phyloP scores from a whole-genome alignment of 2,797 vertebrate species.

The Sebastes kiyomatsui region DNA sequence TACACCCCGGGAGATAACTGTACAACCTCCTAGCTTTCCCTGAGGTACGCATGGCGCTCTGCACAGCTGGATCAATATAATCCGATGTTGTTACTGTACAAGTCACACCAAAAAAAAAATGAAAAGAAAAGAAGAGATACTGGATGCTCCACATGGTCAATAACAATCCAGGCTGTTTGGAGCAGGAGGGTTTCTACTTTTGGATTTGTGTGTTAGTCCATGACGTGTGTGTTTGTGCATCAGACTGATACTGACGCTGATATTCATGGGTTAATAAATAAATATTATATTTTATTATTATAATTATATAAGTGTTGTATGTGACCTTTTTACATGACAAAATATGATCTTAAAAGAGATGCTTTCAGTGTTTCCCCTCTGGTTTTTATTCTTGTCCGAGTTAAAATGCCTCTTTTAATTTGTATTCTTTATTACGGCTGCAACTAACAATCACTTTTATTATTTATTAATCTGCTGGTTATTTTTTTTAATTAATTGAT shows the following conservation, averaged over 20 bases:
- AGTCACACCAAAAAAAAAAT: neutral
- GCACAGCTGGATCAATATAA: neutral
- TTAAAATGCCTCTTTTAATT: neutral
- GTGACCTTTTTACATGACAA: neutral
- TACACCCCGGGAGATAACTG: constrained; percentile 99
- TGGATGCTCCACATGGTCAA: neutral
- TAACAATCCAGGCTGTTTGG: constrained; percentile 23
- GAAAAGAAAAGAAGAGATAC: neutral
- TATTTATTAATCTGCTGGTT: neutral
- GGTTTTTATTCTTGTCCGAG: neutral
- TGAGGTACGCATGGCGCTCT: constrained; percentile 84
- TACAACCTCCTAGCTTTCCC: constrained; percentile 99
- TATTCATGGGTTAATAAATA: neutral
- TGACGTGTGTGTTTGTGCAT: neutral
- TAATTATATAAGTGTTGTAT: no score
- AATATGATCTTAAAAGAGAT: neutral
- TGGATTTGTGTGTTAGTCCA: neutral
- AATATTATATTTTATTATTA: neutral
- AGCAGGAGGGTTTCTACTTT: constrained; percentile 2
- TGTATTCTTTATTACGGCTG: neutral
- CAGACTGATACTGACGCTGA: neutral
- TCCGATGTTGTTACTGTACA: constrained; percentile 84
- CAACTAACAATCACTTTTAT: neutral
- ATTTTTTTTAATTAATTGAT: neutral
- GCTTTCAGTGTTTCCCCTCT: neutral